Conservation (phyloP, 2,888 invertebrate species). For the Morpho helenor region DNA sequence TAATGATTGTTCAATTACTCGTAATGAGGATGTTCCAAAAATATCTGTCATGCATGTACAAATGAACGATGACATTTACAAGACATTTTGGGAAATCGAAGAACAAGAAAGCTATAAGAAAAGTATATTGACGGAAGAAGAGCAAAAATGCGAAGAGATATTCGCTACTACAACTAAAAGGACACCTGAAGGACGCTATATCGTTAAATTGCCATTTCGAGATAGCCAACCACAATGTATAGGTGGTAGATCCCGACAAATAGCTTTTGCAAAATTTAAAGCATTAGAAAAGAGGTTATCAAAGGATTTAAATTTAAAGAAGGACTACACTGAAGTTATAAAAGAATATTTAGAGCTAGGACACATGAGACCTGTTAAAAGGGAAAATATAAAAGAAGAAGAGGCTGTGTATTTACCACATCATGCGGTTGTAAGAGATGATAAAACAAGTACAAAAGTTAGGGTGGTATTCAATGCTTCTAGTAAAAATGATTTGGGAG, state of each 20-base stretch:
- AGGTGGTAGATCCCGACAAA: slow-evolving; percentile 17
- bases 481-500: not conserved
- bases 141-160: slow-evolving; percentile 1
- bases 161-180: slow-evolving; percentile 11
- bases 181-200: slow-evolving; percentile 22
- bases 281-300: slow-evolving; percentile 21
- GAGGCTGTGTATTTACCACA: slow-evolving; percentile 1
- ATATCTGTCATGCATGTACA: too few relatives aligned
- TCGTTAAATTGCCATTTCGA: slow-evolving; percentile 28
- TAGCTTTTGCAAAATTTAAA: slow-evolving; percentile 24
- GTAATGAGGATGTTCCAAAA: too few relatives aligned
- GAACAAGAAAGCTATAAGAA: too few relatives aligned
- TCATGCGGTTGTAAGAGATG: not conserved
- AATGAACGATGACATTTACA: slow-evolving; percentile 18
- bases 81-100: not conserved
- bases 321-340: slow-evolving; percentile 26
- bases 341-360: slow-evolving; percentile 26
- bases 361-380: slow-evolving; percentile 23
- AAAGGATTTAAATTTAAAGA: slow-evolving; percentile 20
- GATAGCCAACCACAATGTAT: slow-evolving; percentile 14
- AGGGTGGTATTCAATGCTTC: not conserved
- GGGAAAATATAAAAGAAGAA: slow-evolving; percentile 10
- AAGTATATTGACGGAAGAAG: not conserved
- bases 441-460: not conserved
- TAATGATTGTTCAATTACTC: too few relatives aligned